phyloP scores from a whole-genome alignment of 2,888 invertebrate species.

The Cheilosia impressa region DNA sequence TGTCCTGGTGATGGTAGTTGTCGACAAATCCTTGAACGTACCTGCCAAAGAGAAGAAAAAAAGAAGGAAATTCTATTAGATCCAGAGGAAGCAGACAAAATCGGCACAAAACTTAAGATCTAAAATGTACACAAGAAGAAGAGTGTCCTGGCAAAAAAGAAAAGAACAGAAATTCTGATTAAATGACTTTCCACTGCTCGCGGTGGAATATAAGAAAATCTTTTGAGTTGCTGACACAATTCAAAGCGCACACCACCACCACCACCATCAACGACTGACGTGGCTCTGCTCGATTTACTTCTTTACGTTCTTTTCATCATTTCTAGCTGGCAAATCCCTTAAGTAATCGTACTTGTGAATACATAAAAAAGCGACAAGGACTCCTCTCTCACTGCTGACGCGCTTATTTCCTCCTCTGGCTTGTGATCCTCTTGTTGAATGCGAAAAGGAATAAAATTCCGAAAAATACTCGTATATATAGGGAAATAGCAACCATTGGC shows the following conservation, averaged over 20 bases:
- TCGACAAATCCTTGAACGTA: slow-evolving; percentile 67
- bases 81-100: background rate
- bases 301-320: slow-evolving; percentile 74
- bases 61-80: slow-evolving; percentile 52
- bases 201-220: slow-evolving; percentile 32
- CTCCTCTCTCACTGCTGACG: slow-evolving; percentile 30
- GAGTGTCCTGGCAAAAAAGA: slow-evolving; percentile 25
- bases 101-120: slow-evolving; percentile 18
- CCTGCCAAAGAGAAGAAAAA: slow-evolving; percentile 59
- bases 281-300: slow-evolving; percentile 73
- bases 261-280: background rate
- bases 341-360: slow-evolving; percentile 75
- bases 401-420: slow-evolving; percentile 18
- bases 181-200: slow-evolving; percentile 59
- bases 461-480: slow-evolving; percentile 37
- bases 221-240: slow-evolving; percentile 68
- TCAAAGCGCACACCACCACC: slow-evolving; percentile 43
- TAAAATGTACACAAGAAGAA: slow-evolving; percentile 18
- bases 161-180: slow-evolving; percentile 50
- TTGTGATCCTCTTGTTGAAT: slow-evolving; percentile 69
- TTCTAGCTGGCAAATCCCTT: slow-evolving; percentile 75
- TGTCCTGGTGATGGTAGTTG: slow-evolving; percentile 47
- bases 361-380: slow-evolving; percentile 18
- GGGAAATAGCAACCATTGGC: slow-evolving; percentile 33
- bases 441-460: slow-evolving; percentile 29